These are phyloP conservation scores for Xestia ashworthii DNA, from an alignment of 2,888 invertebrate genomes.

Conservation along the genomic window DNA sequence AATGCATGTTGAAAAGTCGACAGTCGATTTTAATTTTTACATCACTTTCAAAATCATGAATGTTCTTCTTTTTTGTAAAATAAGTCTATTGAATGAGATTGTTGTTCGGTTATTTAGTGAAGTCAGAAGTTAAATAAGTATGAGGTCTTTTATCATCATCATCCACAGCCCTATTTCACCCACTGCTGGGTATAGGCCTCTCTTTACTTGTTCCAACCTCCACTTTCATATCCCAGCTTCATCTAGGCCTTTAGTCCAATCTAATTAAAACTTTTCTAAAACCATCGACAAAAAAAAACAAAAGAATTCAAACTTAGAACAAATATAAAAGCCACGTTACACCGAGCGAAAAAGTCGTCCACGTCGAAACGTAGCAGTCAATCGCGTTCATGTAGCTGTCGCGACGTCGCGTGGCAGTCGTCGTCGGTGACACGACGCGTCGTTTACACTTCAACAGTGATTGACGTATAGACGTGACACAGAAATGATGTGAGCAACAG, in stretches of 20 bases:
- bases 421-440: slow-evolving; percentile 56
- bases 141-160: not conserved
- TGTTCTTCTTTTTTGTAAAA: not conserved
- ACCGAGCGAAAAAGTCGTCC: slow-evolving; percentile 48
- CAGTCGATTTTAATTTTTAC: not conserved
- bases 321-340: slow-evolving; percentile 47
- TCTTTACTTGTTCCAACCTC: no score
- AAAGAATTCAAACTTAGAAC: slow-evolving; percentile 17
- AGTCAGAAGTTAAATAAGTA: not conserved
- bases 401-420: slow-evolving; percentile 60
- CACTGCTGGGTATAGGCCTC: no score
- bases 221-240: no score
- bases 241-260: not conserved
- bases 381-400: slow-evolving; percentile 69
- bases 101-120: not conserved
- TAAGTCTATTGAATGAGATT: not conserved
- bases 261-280: not conserved
- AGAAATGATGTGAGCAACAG: slow-evolving; percentile 54
- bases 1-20: not conserved
- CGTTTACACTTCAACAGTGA: slow-evolving; percentile 58
- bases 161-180: no score
- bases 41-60: not conserved
- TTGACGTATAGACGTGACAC: slow-evolving; percentile 55
- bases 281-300: not conserved
- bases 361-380: slow-evolving; percentile 65